Conservation (phyloP, 2,888 invertebrate species). For the Boloria euphrosyne region DNA sequence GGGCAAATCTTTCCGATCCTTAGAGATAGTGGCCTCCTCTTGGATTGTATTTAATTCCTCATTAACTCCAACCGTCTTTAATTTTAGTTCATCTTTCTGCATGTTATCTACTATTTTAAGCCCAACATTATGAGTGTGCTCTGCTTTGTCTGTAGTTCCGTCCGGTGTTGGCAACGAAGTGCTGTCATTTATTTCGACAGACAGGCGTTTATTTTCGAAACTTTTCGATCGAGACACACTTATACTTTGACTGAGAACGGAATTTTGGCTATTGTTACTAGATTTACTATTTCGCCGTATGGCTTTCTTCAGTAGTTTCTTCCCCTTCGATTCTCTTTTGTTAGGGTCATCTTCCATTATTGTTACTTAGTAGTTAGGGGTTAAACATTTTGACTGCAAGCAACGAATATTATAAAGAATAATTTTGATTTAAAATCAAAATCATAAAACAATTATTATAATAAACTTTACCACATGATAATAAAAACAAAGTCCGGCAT, state of each 20-base stretch:
- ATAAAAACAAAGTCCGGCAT: conserved; percentile 27
- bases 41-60: conserved; percentile 57
- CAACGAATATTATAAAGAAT: conserved; percentile 15
- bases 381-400: conserved; percentile 61
- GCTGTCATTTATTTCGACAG: conserved; percentile 59
- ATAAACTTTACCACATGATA: conserved; percentile 28
- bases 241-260: conserved; percentile 52
- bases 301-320: conserved; percentile 73
- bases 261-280: conserved; percentile 59
- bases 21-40: conserved; percentile 44
- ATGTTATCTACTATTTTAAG: conserved; percentile 48
- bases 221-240: conserved; percentile 64
- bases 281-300: conserved; percentile 70
- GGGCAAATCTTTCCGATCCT: conserved; percentile 41
- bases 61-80: conserved; percentile 59
- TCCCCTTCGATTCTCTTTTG: conserved; percentile 76
- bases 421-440: conserved; percentile 9
- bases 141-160: conserved; percentile 53
- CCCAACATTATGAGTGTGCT: conserved; percentile 43
- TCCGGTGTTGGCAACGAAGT: conserved; percentile 61
- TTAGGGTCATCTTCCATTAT: conserved; percentile 80
- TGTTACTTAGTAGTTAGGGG: conserved; percentile 42
- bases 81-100: conserved; percentile 42
- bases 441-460: not conserved
- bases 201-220: conserved; percentile 59